Evolutionary conservation across 2,797 vertebrate species (phyloP), one percentile per base, ranked within the genome.

Genomic region (Bryconaethiops microstoma): DNA sequence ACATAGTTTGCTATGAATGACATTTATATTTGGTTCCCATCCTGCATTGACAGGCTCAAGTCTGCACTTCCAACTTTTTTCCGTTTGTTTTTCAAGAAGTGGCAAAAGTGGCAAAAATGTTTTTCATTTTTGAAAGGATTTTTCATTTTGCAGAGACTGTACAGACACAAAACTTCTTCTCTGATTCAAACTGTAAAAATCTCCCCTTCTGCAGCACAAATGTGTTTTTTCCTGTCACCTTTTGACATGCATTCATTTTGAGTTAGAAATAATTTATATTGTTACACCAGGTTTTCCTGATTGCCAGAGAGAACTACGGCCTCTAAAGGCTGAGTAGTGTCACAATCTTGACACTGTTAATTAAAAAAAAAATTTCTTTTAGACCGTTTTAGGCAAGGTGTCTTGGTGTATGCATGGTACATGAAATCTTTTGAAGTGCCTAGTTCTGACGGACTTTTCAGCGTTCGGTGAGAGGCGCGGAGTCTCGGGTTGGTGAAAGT

Each of bases 381-480:
- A 59, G 5, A 5, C 54, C n/a, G 45, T 45, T 21, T 25, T 54
- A 40, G 55, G 12, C 25, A 52, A 40, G 3, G 55, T 69, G 72
- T 73, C 72, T 74, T 60, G 17, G 7, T 75, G 16, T 8, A 50
- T 69, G 25, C 50, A 23, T 19, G 62, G 14, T 13, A 64, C 19
- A 55, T 54, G 9, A 52, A 70, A 23, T 5, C 29, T 62, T 67
- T 76, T 74, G n/a, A 60, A 59, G 72, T 59, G 54, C 70, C 9
- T 73, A 57, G 52, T 13, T 74, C 40, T 75, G 67, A 16, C 35
- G 17, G 48, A 29, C 25, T 64, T 52, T 52, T 5, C 7, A 39
- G 59, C 19, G 60, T 25, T 64, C 45, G 23, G 45, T 12, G 29
- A 55, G 52, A 68, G 71, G 75, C 54, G 68, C 70, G 48, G 45